Evolutionary conservation across 2,888 invertebrate species (phyloP), one percentile per base, ranked within the genome.

Genomic region (Venusia cambrica): DNA sequence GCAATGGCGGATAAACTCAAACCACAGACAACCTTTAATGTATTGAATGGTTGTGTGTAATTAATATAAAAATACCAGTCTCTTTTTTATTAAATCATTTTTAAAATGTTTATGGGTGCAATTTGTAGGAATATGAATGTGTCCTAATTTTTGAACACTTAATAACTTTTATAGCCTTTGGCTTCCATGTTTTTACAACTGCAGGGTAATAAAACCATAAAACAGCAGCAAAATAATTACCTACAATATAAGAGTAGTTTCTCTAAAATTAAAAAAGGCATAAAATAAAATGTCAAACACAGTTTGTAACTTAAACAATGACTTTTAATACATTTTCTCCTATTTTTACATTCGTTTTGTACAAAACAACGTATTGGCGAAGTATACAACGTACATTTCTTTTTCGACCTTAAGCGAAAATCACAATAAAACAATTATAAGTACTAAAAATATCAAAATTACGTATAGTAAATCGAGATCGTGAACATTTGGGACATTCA

Each of bases 291-390:
- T 71, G 24, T 54, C 69, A 51, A 38, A 28, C 42, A 36, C 70
- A 67, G 72, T 73, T 78, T 74, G 72, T 76, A 85, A 84, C 80
- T 83, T 81, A 81, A 83, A 83, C 75, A 64, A 80, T 83, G 80
- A 85, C 80, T 84, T 85, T 84, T 87, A 87, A 83, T 85, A 81
- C 76, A 80, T 70, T 75, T 73, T 65, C 62, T 72, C 66, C 75
- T 84, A 84, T 77, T 69, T 28, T 77, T 81, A 83, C 79, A 83
- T 72, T 76, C 63, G 67, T 77, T 73, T 70, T 85, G 77, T 85
- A 84, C 77, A 85, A 83, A 84, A 83, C 77, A 83, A 78, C 71
- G 69, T 72, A 70, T 73, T 49, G 25, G 47, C 54, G 50, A 54
- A 64, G 64, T 75, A 80, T 79, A 79, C 76, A 78, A 74, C 63